Conservation (phyloP, 2,113 vertebrate genomes). For the Syngnathus typhle region DNA sequence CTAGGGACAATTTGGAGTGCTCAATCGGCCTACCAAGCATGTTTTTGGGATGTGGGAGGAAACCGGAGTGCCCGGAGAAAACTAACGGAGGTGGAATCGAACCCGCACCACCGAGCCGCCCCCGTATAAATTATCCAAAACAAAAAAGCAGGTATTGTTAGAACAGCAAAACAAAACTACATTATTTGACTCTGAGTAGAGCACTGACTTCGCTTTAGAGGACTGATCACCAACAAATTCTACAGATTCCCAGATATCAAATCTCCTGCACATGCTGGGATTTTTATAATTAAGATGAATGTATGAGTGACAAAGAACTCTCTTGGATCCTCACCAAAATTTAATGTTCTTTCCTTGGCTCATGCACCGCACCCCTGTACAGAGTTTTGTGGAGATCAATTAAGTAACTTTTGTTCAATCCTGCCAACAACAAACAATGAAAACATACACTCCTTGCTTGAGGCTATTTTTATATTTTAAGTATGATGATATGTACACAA, state of each 20-base stretch:
- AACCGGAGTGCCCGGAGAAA: too few species aligned
- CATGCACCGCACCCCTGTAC: not conserved
- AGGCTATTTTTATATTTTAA: too few species aligned
- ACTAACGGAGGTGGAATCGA: too few species aligned
- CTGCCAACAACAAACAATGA: not conserved
- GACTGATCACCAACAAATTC: constrained; percentile 1
- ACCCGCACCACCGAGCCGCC: too few species aligned
- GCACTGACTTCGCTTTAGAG: not conserved
- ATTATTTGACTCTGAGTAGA: constrained; percentile 61
- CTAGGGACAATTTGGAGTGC: too few species aligned
- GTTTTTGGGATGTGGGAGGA: too few species aligned
- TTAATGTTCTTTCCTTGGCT: not conserved
- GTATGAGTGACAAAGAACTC: not conserved
- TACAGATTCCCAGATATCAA: not conserved
- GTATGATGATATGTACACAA: not conserved
- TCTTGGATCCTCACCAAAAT: constrained; percentile 1
- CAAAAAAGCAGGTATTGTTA: not conserved
- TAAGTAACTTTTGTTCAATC: constrained; percentile 1
- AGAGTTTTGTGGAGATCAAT: not conserved
- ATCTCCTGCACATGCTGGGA: not conserved
- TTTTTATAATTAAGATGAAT: not conserved
- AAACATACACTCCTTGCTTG: not conserved
- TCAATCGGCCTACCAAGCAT: too few species aligned
- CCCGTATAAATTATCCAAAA: constrained; percentile 26
- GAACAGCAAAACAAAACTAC: constrained; percentile 52